Evolutionary conservation across 2,797 vertebrate genomes (phyloP), one percentile per base, ranked within the genome.

Genomic region (Xenops minutus): DNA sequence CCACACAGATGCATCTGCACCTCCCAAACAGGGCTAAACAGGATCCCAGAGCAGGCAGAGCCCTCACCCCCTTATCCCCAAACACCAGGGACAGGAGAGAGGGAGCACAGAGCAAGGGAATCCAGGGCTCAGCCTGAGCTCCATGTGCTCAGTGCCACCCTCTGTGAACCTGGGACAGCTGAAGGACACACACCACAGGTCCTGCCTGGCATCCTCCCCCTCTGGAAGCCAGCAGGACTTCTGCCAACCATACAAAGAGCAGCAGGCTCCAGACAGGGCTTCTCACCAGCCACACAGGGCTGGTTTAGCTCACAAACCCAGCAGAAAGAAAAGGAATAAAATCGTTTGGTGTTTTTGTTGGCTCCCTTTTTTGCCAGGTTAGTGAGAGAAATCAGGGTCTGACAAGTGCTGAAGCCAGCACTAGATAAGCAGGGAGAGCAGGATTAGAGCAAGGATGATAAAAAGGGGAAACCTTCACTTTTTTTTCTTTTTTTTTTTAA

Each of bases 361-460:
- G 78, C 85, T 87, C 32, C 30, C 21, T n/a, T 76, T 84, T 92
- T 79, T 64, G 44, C 81, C 87, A 91, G 91, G 71, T 88, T 86
- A 74, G 52, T 3, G 39, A 81, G 30, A 74, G 80, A 86, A 77
- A 74, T 88, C 79, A 74, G 68, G 18, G 56, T 27, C 54, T 4
- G 2, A 78, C 59, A 44, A 87, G 71, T 12, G 6, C 62, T 78
- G 77, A 93, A 89, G 77, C 54, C 89, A 89, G 58, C 19, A 17
- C 26, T 20, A 56, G 74, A 81, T 92, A 95, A 93, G 93, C 39
- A 83, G 49, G 78, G 32, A 43, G 72, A 81, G 51, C 37, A 85
- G 67, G 37, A 91, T 81, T 68, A 78, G 21, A 88, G 46, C 48
- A 81, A n/a, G 26, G 48, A 67, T 55, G 64, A 91, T 39, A 80